Base-by-base conservation (phyloP, 2,888 invertebrate genomes). In the Dexiosoma caninum region DNA sequence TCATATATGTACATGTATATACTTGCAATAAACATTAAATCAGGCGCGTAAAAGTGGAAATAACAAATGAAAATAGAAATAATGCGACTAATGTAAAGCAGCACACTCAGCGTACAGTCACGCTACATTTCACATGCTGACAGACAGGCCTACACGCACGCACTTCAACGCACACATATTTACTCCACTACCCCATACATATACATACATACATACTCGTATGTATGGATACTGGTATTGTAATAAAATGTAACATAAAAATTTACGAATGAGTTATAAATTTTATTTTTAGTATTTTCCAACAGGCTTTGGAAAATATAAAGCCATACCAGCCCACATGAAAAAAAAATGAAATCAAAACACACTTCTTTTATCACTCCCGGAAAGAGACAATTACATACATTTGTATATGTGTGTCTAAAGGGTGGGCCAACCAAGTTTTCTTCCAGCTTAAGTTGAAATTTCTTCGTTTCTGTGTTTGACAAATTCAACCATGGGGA, bases 31-130 rank as follows among this genome's bases (percentile, higher is more conserved):
- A 78, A 60, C 78, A 66, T 78, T 72, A 66, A 66, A 78, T 71
- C 72, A 66, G 51, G 27, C 66, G 59, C 64, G 66, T 72, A 78
- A 64, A 78, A 57, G 64, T 64, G 71, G 66, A 78, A 64, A 71
- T 71, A 70, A 67, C 67, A 75, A 75, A 69, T 76, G 60, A 76
- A 70, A 77, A 62, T 69, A 60, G 62, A 76, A 76, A 44, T 67
- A 67, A 60, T 76, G 32, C 21, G 69, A 69, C 60, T 77, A 77
- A 62, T 62, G 76, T 62, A 60, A 64, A 64, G n/a, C n/a, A n/a
- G n/a, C 55, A 53, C 19, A 21, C 70, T 32, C 70, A 57, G 49
- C 30, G 53, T 46, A 69, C 53, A 67, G 10, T 66, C 62, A 44
- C 19, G 49, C 27, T 35, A 57, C 40, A 37, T 49, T 37, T 40